These are phyloP conservation scores for Muraenolepis orangiensis DNA, from an alignment of 2,797 vertebrate genomes.

Conservation along the genomic window DNA sequence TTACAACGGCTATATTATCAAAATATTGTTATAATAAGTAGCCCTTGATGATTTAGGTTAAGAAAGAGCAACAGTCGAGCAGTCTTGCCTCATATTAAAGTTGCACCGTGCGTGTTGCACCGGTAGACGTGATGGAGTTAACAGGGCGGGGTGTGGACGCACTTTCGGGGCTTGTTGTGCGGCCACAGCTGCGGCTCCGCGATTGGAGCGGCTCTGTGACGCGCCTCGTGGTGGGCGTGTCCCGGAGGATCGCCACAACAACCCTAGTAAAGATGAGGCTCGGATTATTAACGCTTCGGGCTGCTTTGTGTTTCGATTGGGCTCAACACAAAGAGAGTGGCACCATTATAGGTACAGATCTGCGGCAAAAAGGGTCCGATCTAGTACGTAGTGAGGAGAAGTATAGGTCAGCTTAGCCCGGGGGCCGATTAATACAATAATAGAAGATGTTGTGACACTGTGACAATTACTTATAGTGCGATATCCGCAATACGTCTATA, in stretches of 20 bases:
- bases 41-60: too few relatives aligned
- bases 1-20: too few relatives aligned
- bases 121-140: conserved; percentile 35
- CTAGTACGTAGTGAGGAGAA: background rate
- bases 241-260: conserved; percentile 71
- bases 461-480: conserved; percentile 57
- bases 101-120: background rate
- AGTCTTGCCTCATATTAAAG: background rate
- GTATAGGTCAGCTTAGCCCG: background rate
- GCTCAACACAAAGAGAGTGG: conserved; percentile 8
- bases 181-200: background rate
- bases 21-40: too few relatives aligned
- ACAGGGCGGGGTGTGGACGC: conserved; percentile 27
- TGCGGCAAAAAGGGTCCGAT: conserved; percentile 10
- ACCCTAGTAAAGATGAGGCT: conserved; percentile 67
- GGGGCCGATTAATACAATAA: conserved; percentile 12
- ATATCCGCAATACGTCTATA: conserved; percentile 24
- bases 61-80: background rate
- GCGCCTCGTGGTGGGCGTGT: conserved; percentile 62
- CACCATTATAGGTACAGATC: background rate
- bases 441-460: conserved; percentile 57
- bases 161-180: conserved; percentile 34
- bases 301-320: conserved; percentile 30
- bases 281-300: conserved; percentile 19
- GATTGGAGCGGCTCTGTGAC: conserved; percentile 60